Evolutionary conservation across 2,797 vertebrate genomes (phyloP).

Genomic region (Salmo trutta): DNA sequence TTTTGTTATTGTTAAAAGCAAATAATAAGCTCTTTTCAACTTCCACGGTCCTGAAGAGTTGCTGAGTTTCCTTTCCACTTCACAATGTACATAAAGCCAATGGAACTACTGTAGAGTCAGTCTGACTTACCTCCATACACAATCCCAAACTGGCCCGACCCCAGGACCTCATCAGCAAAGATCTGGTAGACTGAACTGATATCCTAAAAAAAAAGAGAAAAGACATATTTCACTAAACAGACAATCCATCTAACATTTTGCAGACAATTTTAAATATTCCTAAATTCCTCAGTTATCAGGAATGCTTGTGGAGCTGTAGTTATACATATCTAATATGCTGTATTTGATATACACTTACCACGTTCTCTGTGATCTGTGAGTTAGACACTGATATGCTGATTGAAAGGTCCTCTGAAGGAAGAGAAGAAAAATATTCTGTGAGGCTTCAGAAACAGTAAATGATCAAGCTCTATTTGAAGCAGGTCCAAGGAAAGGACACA

Average conservation of each 20-base stretch:
- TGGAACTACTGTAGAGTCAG: not conserved
- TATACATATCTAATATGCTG: not conserved
- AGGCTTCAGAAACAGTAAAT: not conserved
- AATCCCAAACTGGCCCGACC: constrained; percentile 84
- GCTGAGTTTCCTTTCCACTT: not conserved
- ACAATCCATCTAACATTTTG: not conserved
- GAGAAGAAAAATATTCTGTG: constrained; percentile 29
- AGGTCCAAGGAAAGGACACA: not conserved
- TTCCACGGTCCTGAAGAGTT: too few relatives aligned
- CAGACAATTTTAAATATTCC: not conserved
- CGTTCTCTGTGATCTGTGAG: constrained; percentile 86
- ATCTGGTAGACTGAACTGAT: constrained; percentile 85
- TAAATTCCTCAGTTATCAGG: not conserved
- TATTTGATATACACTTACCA: constrained; percentile 74
- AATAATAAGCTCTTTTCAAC: too few relatives aligned
- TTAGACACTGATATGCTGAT: constrained; percentile 89
- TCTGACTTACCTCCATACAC: constrained; percentile 81
- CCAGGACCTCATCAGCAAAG: constrained; percentile 84
- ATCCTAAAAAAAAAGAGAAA: constrained; percentile 62
- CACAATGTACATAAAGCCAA: not conserved
- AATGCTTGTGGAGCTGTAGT: not conserved
- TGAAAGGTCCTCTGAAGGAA: constrained; percentile 80
- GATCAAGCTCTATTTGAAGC: not conserved
- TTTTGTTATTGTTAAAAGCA: too few relatives aligned
- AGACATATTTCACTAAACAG: not conserved